phyloP scores from a whole-genome alignment of 2,888 invertebrate genomes.

The Drosophila tanythrix region DNA sequence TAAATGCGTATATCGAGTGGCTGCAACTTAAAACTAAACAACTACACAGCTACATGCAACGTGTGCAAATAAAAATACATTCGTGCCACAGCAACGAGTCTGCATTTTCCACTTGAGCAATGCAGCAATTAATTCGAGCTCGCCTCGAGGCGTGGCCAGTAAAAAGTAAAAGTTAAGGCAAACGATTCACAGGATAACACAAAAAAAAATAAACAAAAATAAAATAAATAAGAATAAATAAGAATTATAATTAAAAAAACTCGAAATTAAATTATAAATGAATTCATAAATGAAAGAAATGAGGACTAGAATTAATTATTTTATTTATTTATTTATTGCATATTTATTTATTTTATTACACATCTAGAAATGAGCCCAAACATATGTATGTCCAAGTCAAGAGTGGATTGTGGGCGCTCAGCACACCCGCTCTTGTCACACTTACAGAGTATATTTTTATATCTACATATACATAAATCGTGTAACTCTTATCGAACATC shows the following conservation, averaged over 20 bases:
- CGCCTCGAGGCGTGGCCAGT: not conserved
- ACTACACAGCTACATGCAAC: not conserved
- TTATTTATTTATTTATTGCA: too few species aligned
- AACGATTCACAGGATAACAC: not conserved
- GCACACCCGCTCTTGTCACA: not conserved
- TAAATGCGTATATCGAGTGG: conserved; percentile 42
- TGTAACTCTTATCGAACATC: conserved; percentile 37
- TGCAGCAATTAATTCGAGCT: conserved; percentile 20
- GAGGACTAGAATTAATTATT: too few species aligned
- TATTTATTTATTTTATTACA: too few species aligned
- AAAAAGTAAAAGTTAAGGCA: not conserved
- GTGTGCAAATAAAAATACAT: conserved; percentile 9
- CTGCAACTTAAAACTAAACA: conserved; percentile 24
- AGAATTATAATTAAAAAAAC: not conserved
- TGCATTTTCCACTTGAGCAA: conserved; percentile 10
- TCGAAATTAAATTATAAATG: too few species aligned
- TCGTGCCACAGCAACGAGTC: not conserved
- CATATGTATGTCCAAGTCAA: too few species aligned
- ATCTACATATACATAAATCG: not conserved
- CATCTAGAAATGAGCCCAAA: too few species aligned
- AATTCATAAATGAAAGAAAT: too few species aligned
- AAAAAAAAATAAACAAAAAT: not conserved
- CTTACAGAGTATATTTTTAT: conserved; percentile 14
- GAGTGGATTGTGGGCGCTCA: not conserved
- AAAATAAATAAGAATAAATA: not conserved